Evolutionary conservation across 2,797 vertebrate genomes (phyloP), one percentile per base, ranked within the genome.

Genomic region (Crenuchus spilurus): DNA sequence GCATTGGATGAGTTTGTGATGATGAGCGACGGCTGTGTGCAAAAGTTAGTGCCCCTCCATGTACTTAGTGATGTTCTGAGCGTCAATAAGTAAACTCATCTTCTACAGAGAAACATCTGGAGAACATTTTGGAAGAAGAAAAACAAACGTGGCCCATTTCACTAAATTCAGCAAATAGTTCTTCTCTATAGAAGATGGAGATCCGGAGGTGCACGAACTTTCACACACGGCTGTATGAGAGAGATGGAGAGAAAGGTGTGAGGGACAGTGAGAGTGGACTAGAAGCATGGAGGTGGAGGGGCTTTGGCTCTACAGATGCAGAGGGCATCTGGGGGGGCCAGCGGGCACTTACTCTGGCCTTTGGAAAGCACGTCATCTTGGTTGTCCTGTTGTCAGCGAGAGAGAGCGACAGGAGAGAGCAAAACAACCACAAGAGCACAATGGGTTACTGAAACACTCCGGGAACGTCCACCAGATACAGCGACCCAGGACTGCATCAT

Each of bases 351-450:
- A 99, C 97, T 98, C 95, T 95, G 95, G 92, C 92, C 92, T 95
- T 95, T 98, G 91, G 94, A 92, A 86, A 96, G 90, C 91, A 95
- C 88, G 93, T 97, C 96, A 80, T 96, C 97, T 91, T 92, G 94
- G 95, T 93, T 93, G 93, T 98, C 96, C 97, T 99, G 96, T 90
- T 85, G 92, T 92, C 91, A 91, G 93, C 92, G 89, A 90, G 89
- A 92, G 94, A 60, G 60, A 72, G 44, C 44, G 6, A 8, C 18
- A 51, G 48, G 69, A 76, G 58, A 70, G 18, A 76, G 37, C 55
- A 82, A 90, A 94, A 97, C 93, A 97, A 96, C 94, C 95, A 95
- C 89, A 96, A 90, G 74, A 95, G 93, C 93, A 96, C 87, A 94
- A 63, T 89, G 85, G 83, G 94, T 98, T 95, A 98, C 94, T 94